These are phyloP conservation scores for Escarpia spicata DNA, from an alignment of 2,888 invertebrate genomes.

Conservation along the genomic window DNA sequence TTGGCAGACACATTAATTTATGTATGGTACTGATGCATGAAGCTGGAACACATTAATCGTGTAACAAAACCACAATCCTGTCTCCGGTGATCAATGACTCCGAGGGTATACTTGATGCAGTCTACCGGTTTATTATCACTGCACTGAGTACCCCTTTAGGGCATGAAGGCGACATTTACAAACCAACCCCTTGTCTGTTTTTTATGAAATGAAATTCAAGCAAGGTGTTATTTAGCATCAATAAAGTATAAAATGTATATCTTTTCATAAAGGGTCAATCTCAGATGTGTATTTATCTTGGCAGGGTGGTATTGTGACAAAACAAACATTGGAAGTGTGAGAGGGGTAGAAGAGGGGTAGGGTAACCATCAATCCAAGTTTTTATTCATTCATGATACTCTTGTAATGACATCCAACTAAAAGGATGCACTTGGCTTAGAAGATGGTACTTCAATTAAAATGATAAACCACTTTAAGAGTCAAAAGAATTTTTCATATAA, in stretches of 20 bases:
- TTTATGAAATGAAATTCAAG: not conserved
- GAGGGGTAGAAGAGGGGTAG: not conserved
- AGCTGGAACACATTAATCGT: not conserved
- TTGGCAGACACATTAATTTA: not conserved
- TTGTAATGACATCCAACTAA: not conserved
- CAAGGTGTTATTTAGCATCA: not conserved
- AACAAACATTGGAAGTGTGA: not conserved
- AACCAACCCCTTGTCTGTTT: not conserved
- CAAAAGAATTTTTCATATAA: not conserved
- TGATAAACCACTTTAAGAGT: not conserved
- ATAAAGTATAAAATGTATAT: constrained; percentile 16
- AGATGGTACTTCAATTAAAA: not conserved
- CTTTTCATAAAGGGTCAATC: not conserved
- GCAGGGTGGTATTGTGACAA: not conserved
- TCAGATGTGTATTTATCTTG: not conserved
- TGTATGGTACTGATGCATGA: not conserved
- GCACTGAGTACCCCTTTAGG: not conserved
- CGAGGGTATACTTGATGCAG: not conserved
- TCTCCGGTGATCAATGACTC: not conserved
- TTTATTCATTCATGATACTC: not conserved
- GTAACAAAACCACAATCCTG: not conserved
- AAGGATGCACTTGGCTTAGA: not conserved
- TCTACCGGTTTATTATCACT: not conserved
- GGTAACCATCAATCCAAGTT: not conserved
- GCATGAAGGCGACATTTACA: not conserved